Base-by-base conservation (phyloP, 2,113 vertebrate genomes). In the Eonycteris spelaea region DNA sequence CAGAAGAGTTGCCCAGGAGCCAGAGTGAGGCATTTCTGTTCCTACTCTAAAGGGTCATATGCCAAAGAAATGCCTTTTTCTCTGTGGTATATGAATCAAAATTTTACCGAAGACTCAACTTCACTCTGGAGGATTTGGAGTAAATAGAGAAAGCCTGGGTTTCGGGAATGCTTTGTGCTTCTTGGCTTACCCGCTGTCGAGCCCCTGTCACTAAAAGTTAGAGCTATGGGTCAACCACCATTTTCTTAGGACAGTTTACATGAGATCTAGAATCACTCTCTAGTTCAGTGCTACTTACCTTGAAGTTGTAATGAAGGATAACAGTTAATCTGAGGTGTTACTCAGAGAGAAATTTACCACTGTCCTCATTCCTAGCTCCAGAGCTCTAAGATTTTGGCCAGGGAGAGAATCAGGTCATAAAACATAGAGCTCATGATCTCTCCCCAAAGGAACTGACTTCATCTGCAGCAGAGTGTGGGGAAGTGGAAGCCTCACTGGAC, bases 11-110 rank as follows among this genome's bases (percentile, higher is more conserved):
- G 13, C 53, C 59, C 12, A 12, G 1, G 38, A 28, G 26, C 51
- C 16, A 1, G n/a, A 82, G 33, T n/a, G 12, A 40, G 15, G 53
- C 2, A 1, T 75, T 26, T 33, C 67, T 3, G 0, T 14, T 48
- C 48, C 18, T 21, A 26, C 30, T 43, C 33, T 2, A 13, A 7
- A 45, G 28, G 74, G 35, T 22, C 84, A 28, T 1, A 7, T 0
- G 5, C 28, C 11, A 14, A 14, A 38, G 65, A 67, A 51, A 26
- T 15, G 70, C 38, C 43, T 45, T 55, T 63, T 86, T 4, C 78
- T 35, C 53, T 53, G 78, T 15, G n/a, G 35, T 30, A 22, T 35
- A 4, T 12, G 40, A 84, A 7, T 43, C 63, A 6, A 13, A 33
- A 22, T 43, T 10, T 22, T 55, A 13, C 48, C 16, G 8, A 48